Evolutionary conservation across 2,797 vertebrate species (phyloP).

Genomic region (Mallotus villosus): DNA sequence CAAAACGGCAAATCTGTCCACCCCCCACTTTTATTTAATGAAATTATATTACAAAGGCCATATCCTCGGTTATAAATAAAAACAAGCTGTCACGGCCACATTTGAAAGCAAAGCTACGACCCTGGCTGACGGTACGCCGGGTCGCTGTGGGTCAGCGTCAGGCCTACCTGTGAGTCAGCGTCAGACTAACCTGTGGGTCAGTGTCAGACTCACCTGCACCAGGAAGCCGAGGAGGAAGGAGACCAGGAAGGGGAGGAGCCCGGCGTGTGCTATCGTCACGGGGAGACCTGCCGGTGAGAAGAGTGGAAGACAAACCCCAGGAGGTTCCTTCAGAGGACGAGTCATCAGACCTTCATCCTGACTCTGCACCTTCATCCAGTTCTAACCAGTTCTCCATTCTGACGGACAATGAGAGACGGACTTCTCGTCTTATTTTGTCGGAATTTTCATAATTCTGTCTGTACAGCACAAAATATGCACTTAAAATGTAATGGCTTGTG

Average conservation of each 20-base stretch:
- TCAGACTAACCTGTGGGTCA: no score
- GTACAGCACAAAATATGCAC: slow-evolving; percentile 29
- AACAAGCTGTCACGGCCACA: no score
- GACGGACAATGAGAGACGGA: background rate
- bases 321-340: background rate
- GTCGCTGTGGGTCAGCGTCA: background rate
- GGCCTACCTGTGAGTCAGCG: slow-evolving; percentile 71
- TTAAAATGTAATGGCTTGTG: slow-evolving; percentile 52
- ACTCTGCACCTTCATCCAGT: background rate
- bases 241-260: slow-evolving; percentile 70
- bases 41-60: no score
- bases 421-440: background rate
- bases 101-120: no score
- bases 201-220: slow-evolving; percentile 61
- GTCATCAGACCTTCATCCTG: no score
- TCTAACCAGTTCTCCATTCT: no score
- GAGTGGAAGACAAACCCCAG: background rate
- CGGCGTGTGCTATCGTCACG: slow-evolving; percentile 68
- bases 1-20: no score
- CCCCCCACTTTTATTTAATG: no score
- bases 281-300: slow-evolving; percentile 62
- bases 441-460: background rate
- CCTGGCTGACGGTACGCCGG: no score
- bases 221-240: slow-evolving; percentile 73
- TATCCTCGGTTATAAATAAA: no score